phyloP scores from a whole-genome alignment of 2,888 invertebrate species.

The Augochlorella aurata region DNA sequence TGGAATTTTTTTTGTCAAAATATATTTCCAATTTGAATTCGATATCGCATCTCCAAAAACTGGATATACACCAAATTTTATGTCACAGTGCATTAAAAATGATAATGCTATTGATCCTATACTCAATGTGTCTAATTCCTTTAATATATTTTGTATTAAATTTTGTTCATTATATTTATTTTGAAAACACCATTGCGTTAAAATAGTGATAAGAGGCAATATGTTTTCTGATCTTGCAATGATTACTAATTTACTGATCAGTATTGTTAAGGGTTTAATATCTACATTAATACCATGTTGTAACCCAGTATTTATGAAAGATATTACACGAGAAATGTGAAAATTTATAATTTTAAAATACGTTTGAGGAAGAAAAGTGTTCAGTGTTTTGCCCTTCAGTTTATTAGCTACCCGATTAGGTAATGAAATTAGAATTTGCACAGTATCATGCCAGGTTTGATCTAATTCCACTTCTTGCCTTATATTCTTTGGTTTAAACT shows the following conservation, averaged over 20 bases:
- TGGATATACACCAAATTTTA: slow-evolving; percentile 79
- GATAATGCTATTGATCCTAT: slow-evolving; percentile 84
- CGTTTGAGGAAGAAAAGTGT: slow-evolving; percentile 84
- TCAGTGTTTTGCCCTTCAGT: slow-evolving; percentile 83
- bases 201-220: slow-evolving; percentile 83
- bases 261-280: slow-evolving; percentile 82
- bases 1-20: slow-evolving; percentile 85
- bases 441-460: slow-evolving; percentile 83
- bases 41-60: slow-evolving; percentile 82
- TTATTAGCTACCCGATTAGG: slow-evolving; percentile 89
- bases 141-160: slow-evolving; percentile 83
- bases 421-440: slow-evolving; percentile 86
- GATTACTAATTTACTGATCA: slow-evolving; percentile 86
- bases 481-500: slow-evolving; percentile 38
- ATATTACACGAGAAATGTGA: slow-evolving; percentile 85
- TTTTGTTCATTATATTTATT: slow-evolving; percentile 65
- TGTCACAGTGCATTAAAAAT: slow-evolving; percentile 83
- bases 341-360: slow-evolving; percentile 85
- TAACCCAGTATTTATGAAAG: slow-evolving; percentile 84
- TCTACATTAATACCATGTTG: slow-evolving; percentile 79
- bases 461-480: slow-evolving; percentile 70
- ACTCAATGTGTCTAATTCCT: slow-evolving; percentile 84
- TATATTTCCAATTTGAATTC: slow-evolving; percentile 85
- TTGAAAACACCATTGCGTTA: slow-evolving; percentile 83
- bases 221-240: slow-evolving; percentile 84